These are phyloP conservation scores for Pangasius mekongensis DNA, from an alignment of 2,797 vertebrate species.

Conservation along the genomic window DNA sequence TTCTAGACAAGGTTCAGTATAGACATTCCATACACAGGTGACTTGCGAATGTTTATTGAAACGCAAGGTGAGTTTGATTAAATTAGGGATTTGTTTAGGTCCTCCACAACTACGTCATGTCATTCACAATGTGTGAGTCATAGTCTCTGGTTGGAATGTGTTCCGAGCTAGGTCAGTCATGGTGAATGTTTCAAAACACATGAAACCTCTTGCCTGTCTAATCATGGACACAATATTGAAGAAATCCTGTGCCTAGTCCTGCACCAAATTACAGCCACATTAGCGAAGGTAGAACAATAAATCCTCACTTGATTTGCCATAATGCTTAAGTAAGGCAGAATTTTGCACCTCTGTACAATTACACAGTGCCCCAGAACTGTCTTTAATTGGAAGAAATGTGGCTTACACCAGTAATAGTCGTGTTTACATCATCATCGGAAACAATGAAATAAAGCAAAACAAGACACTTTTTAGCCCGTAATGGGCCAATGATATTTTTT, in stretches of 20 bases:
- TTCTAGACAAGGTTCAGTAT: conserved; percentile 48
- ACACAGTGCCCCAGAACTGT: conserved; percentile 30
- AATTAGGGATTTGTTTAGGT: conserved; percentile 74
- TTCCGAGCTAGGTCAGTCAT: conserved; percentile 43
- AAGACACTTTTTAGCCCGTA: not conserved
- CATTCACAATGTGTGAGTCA: conserved; percentile 69
- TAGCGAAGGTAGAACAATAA: not conserved
- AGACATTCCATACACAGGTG: conserved; percentile 69
- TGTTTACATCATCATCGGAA: conserved; percentile 27
- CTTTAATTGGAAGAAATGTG: conserved; percentile 22
- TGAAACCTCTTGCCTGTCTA: conserved; percentile 42
- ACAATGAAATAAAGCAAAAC: conserved; percentile 7
- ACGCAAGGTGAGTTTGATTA: conserved; percentile 68
- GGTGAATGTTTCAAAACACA: conserved; percentile 32
- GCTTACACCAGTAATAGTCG: conserved; percentile 10
- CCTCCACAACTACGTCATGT: conserved; percentile 63
- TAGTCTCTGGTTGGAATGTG: conserved; percentile 65
- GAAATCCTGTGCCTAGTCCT: conserved; percentile 1
- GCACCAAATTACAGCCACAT: not conserved
- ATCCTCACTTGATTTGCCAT: not conserved
- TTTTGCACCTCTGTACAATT: conserved; percentile 9
- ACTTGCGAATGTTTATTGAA: conserved; percentile 65
- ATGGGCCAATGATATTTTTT: not conserved
- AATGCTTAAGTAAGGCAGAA: not conserved
- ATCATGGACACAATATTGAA: conserved; percentile 23